phyloP scores from a whole-genome alignment of 1,140 invertebrate genomes.

The Drosophila serrata region DNA sequence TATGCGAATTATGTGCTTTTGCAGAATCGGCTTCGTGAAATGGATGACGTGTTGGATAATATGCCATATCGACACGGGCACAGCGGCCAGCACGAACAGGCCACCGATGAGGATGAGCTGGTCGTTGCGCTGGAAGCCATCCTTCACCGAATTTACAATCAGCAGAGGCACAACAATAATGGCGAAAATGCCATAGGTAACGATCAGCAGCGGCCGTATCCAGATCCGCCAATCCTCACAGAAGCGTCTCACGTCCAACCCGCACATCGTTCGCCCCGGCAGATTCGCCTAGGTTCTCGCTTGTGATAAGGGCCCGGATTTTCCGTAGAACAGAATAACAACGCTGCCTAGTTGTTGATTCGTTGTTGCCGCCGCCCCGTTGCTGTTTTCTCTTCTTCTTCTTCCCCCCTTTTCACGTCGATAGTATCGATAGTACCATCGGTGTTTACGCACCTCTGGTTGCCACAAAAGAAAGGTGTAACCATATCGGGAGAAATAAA shows the following conservation, averaged over 20 bases:
- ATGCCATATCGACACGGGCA: slow-evolving; percentile 97
- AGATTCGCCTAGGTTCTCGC: neutral
- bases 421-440: too few relatives aligned
- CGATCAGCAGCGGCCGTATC: slow-evolving; percentile 94
- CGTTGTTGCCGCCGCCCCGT: slow-evolving; percentile 64
- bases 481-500: too few relatives aligned
- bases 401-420: too few relatives aligned
- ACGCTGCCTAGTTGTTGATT: slow-evolving; percentile 40
- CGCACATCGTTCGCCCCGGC: slow-evolving; percentile 56
- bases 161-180: slow-evolving; percentile 94
- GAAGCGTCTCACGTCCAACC: slow-evolving; percentile 82
- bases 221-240: slow-evolving; percentile 93
- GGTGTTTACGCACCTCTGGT: too few relatives aligned
- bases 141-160: slow-evolving; percentile 90
- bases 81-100: slow-evolving; percentile 94
- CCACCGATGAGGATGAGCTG: slow-evolving; percentile 94
- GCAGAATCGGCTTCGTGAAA: slow-evolving; percentile 96
- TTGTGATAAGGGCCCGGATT: slow-evolving; percentile 15
- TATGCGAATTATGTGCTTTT: slow-evolving; percentile 98
- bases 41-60: slow-evolving; percentile 97
- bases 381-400: slow-evolving; percentile 50
- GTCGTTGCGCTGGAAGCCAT: slow-evolving; percentile 90
- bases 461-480: too few relatives aligned
- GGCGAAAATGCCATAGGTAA: slow-evolving; percentile 92
- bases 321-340: slow-evolving; percentile 10